Conservation (phyloP, 2,113 vertebrate species). For the Pygathrix nemaeus region DNA sequence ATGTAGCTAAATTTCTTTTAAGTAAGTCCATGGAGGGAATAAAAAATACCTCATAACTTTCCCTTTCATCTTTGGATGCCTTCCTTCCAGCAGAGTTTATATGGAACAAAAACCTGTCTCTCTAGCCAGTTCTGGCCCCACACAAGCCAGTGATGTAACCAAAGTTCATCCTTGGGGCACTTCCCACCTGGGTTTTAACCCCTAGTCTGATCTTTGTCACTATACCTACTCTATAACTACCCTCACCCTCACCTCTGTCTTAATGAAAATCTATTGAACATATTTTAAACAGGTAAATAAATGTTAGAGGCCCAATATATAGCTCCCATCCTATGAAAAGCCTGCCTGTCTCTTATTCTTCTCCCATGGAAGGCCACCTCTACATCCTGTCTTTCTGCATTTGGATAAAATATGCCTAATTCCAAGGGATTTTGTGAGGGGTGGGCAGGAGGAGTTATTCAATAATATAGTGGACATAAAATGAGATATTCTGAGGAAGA, state of each 20-base stretch:
- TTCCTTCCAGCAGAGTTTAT: conserved; percentile 30
- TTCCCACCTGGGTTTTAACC: background rate
- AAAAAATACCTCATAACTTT: background rate
- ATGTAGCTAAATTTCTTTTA: conserved; percentile 20
- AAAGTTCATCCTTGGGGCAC: background rate
- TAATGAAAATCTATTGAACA: background rate
- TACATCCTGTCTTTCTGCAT: background rate
- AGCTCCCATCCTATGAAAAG: background rate
- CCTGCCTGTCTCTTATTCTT: background rate
- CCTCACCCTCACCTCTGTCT: background rate
- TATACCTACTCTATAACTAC: too few species aligned
- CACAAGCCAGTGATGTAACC: background rate
- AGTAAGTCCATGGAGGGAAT: background rate
- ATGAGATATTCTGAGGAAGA: background rate
- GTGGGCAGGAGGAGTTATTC: too few species aligned
- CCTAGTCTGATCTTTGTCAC: background rate
- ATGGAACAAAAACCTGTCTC: background rate
- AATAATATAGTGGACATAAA: background rate
- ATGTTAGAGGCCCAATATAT: background rate
- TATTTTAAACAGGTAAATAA: background rate
- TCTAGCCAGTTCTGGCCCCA: background rate
- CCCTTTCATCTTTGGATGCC: background rate
- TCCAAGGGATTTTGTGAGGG: background rate
- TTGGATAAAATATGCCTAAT: background rate
- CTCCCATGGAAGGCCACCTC: background rate